Evolutionary conservation across 1,140 invertebrate genomes (phyloP), one percentile per base, ranked within the genome.

Genomic region (Tribolium castaneum): DNA sequence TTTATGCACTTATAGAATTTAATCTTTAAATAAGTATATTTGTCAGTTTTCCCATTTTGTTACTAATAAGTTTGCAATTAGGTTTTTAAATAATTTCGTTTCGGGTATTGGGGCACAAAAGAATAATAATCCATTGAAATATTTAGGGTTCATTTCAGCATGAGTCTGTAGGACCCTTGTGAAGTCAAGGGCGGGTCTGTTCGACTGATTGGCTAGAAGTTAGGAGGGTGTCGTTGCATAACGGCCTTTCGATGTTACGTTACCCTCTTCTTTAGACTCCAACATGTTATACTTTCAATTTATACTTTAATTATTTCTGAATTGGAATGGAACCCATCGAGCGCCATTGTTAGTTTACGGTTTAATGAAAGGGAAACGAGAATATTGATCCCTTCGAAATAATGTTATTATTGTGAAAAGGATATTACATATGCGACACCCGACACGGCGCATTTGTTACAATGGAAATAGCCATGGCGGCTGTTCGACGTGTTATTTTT

Each of bases 261-360:
- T 78, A 82, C 62, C 80, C 72, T 78, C 80, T 80, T 82, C 79
- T 79, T 79, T 80, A 80, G 77, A 76, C 76, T 71, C 77, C 2
- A 45, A 79, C 81, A 82, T 82, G 81, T 80, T 80, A 80, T 80
- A 79, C 79, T 82, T 82, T 82, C 79, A 82, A 80, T 80, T 80
- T 82, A 77, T 77, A 77, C 79, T 79, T 80, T 77, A 80, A 80
- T 79, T 80, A 80, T 80, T 77, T 50, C 13, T 77, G 70, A 82
- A 82, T 78, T 77, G 79, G 80, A 78, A 78, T 66, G 39, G 76
- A 78, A 78, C 77, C 59, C 52, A 50, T 51, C 72, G 62, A 39
- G 59, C 79, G 81, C 81, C 81, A 82, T 82, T 82, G 79, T 82
- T 70, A 51, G 22, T 51, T 39, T 30, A 30, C 25, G 25, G 45